Evolutionary conservation across 2,113 vertebrate species (phyloP).

Genomic region (Ictidomys tridecemlineatus): DNA sequence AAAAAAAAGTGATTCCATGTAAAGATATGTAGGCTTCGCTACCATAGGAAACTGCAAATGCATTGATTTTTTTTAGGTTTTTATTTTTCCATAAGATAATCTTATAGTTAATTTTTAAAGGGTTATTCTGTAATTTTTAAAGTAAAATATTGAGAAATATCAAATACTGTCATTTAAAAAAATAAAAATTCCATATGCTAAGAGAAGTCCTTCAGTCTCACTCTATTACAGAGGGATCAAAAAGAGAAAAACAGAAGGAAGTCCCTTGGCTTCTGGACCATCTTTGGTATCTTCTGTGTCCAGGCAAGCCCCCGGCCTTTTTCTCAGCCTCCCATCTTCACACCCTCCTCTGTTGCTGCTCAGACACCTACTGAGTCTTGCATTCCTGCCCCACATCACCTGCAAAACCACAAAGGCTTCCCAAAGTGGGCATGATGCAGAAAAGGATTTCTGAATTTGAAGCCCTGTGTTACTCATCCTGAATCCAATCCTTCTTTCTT

Average conservation of each 20-base stretch:
- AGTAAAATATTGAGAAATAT: too few relatives aligned
- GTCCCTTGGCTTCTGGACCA: background rate
- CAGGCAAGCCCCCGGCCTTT: background rate
- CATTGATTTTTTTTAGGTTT: background rate
- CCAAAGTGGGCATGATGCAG: background rate
- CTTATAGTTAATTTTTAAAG: background rate
- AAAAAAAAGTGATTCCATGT: background rate
- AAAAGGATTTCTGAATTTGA: background rate
- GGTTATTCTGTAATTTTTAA: too few relatives aligned
- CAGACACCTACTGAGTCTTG: background rate
- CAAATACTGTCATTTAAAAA: too few relatives aligned
- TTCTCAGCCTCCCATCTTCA: background rate
- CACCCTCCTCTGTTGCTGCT: background rate
- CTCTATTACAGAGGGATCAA: background rate
- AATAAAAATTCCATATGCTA: background rate
- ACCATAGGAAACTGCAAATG: background rate
- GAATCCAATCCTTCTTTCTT: background rate
- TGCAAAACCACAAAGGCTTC: background rate
- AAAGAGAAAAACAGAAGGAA: background rate
- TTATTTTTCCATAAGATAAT: conserved; percentile 36
- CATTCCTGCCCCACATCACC: background rate
- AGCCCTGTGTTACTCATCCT: too few relatives aligned
- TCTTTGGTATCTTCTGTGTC: background rate
- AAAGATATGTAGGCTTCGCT: background rate
- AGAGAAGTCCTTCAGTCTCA: background rate